Evolutionary conservation across 2,113 vertebrate species (phyloP).

Genomic region (Dunckerocampus dactyliophorus): DNA sequence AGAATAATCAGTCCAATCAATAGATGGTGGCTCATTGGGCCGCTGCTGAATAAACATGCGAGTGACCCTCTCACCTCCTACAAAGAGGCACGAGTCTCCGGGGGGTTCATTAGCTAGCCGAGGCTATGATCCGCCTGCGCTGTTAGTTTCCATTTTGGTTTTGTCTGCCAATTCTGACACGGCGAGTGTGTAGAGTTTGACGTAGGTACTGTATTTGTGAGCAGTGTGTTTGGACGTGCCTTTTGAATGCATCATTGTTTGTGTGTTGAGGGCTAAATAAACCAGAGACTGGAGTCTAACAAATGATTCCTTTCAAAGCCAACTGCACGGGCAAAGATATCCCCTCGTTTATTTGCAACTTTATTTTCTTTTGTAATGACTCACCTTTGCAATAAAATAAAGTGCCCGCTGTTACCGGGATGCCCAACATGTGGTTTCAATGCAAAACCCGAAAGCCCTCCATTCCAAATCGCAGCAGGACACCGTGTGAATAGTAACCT

Average conservation of each 20-base stretch:
- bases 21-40: constrained; percentile 59
- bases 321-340: constrained; percentile 29
- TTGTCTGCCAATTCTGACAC: constrained; percentile 39
- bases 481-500: constrained; percentile 69
- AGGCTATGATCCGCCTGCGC: constrained; percentile 54
- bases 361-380: constrained; percentile 68
- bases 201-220: constrained; percentile 3
- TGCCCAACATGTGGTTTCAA: constrained; percentile 71
- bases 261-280: neutral
- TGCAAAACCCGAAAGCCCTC: constrained; percentile 59
- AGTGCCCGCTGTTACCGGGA: constrained; percentile 46
- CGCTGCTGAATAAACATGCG: constrained; percentile 72
- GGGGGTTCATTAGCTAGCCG: constrained; percentile 67
- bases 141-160: constrained; percentile 59
- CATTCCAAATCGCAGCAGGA: constrained; percentile 66
- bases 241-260: constrained; percentile 12
- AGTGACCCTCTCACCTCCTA: constrained; percentile 64
- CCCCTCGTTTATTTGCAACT: constrained; percentile 72
- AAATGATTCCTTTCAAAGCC: constrained; percentile 10
- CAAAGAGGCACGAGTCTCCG: constrained; percentile 47
- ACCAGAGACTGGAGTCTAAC: too few relatives aligned
- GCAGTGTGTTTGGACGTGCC: neutral
- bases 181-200: constrained; percentile 15
- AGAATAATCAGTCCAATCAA: constrained; percentile 71
- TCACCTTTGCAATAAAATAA: constrained; percentile 72